Base-by-base conservation (phyloP, 2,888 invertebrate species). In the Halictus quadricinctus region DNA sequence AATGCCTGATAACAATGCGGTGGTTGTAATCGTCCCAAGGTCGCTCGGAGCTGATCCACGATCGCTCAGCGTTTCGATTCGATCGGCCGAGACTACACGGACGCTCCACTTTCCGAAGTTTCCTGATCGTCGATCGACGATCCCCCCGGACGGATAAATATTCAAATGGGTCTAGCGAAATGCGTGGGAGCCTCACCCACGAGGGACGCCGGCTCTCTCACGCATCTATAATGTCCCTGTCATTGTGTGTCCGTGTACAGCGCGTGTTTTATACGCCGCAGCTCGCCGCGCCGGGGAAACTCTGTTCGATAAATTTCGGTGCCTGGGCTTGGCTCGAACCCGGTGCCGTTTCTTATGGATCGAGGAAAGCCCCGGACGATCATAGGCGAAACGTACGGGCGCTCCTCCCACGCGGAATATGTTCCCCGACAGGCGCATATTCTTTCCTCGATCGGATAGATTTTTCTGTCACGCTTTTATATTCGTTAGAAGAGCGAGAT, bases 131-230 rank as follows among this genome's bases (percentile, higher is more conserved):
- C 46, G 70, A 12, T 18, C 69, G 66, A 18, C 70, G 64, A 29
- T 81, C 72, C 79, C 72, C 76, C 72, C 66, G 75, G 77, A 84
- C 80, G 86, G 87, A 89, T 91, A 89, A 90, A 88, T 90, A 91
- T 91, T 91, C 87, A 90, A 91, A 88, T 81, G 85, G 86, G 87
- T 77, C 88, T 86, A 87, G 80, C 72, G 85, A 80, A 72, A 72
- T 76, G 88, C 91, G 91, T 91, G 90, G 91, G 91, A 83, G 83
- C 75, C 75, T 72, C 88, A 82, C 89, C 90, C 90, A 89, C 90
- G 88, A 87, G 79, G 48, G 50, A 15, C 41, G n/a, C 69, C 18
- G 25, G 54, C 46, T 74, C 87, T 81, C 89, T 89, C 89, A 85
- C 87, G 90, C 87, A 87, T 90, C 83, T 83, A 79, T 87, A 88